Percentiles rank a stretch among this genome's conserved stretches.
These are phyloP conservation scores for Lucifuga dentata DNA, from an alignment of 2,113 vertebrate genomes.

Conservation along the genomic window DNA sequence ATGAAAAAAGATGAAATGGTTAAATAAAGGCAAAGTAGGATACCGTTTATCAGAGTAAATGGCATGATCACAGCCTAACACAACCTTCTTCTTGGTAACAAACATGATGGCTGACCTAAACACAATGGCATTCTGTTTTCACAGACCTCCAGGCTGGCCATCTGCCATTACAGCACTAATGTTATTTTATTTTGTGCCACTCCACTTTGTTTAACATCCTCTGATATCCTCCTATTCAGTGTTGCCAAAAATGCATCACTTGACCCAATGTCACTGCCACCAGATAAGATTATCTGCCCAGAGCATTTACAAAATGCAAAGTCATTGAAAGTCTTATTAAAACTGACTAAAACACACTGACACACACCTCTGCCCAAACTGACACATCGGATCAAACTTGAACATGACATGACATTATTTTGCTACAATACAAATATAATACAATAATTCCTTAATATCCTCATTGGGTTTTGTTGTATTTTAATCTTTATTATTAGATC, in stretches of 20 bases:
- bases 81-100: background rate
- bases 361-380: background rate
- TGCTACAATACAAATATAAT: too few species aligned
- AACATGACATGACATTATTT: too few species aligned
- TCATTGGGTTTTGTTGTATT: background rate
- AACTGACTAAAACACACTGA: slow-evolving; percentile 9
- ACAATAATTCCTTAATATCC: background rate
- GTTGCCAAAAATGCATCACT: slow-evolving; percentile 1
- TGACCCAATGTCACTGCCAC: background rate
- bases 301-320: slow-evolving; percentile 9
- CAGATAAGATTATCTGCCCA: background rate
- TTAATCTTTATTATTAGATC: too few species aligned
- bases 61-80: slow-evolving; percentile 9
- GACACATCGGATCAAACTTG: too few species aligned
- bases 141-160: slow-evolving; percentile 1
- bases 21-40: slow-evolving; percentile 33
- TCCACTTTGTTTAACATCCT: slow-evolving; percentile 10
- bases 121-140: slow-evolving; percentile 19
- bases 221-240: slow-evolving; percentile 3
- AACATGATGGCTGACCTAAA: slow-evolving; percentile 2
- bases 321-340: slow-evolving; percentile 24
- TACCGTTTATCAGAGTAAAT: slow-evolving; percentile 37
- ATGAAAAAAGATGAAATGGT: slow-evolving; percentile 47
- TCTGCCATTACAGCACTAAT: slow-evolving; percentile 7
- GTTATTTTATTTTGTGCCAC: slow-evolving; percentile 5